Percentiles rank a stretch among this genome's conserved stretches.
Evolutionary conservation across 2,888 invertebrate species (phyloP).

Genomic region (Epiblema foenella): DNA sequence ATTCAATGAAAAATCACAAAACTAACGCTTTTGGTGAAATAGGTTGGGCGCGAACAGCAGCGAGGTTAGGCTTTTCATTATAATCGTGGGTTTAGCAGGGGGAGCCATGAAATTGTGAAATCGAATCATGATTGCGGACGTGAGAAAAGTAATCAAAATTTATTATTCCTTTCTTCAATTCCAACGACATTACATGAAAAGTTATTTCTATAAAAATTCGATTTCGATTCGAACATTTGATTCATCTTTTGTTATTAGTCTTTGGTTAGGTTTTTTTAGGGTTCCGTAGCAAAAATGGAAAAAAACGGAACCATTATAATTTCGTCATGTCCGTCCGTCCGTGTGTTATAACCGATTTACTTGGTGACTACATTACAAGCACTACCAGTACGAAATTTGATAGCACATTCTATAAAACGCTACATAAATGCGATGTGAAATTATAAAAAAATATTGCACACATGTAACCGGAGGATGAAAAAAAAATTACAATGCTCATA

Average conservation of each 20-base stretch:
- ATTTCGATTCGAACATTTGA: conserved; percentile 55
- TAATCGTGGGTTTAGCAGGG: conserved; percentile 72
- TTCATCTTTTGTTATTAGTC: conserved; percentile 49
- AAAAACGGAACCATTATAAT: no score
- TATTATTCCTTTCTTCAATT: conserved; percentile 78
- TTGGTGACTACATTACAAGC: no score
- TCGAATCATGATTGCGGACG: conserved; percentile 80
- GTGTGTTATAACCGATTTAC: no score
- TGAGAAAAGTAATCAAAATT: conserved; percentile 82
- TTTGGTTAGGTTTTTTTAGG: conserved; percentile 23
- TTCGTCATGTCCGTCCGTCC: no score
- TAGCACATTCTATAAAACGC: no score
- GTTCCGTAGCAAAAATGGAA: no score
- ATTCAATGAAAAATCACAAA: neutral
- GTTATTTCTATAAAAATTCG: conserved; percentile 65
- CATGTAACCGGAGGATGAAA: no score
- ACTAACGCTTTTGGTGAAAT: neutral
- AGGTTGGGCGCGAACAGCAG: neutral
- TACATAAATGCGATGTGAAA: no score
- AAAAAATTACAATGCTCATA: no score
- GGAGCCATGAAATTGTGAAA: conserved; percentile 73
- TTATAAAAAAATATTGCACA: no score
- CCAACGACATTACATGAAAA: conserved; percentile 68
- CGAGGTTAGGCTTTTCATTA: conserved; percentile 61
- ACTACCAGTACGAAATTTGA: no score